phyloP scores from a whole-genome alignment of 2,888 invertebrate species.

The Agriopis leucophaearia region DNA sequence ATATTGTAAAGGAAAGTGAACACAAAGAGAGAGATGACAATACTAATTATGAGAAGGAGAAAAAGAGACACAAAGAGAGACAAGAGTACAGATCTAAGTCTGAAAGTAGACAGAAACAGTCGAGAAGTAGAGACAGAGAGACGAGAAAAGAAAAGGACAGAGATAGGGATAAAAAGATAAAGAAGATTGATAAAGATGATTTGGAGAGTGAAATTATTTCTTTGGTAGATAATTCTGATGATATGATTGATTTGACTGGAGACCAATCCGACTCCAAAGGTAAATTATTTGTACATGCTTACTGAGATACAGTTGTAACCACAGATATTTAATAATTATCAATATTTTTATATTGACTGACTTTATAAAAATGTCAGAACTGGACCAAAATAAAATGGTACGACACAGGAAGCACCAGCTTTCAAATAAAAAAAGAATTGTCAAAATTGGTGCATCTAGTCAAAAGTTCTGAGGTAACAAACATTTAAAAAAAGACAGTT shows the following conservation, averaged over 20 bases:
- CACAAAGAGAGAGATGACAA: slow-evolving; percentile 43
- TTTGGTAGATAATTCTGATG: slow-evolving; percentile 79
- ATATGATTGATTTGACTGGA: slow-evolving; percentile 87
- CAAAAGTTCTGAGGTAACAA: too few species aligned
- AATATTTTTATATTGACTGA: too few species aligned
- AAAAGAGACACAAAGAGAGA: slow-evolving; percentile 64
- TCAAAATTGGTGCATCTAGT: too few species aligned
- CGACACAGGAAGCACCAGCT: too few species aligned
- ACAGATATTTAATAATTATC: too few species aligned
- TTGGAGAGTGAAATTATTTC: slow-evolving; percentile 75
- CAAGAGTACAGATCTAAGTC: slow-evolving; percentile 66
- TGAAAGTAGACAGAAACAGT: slow-evolving; percentile 59
- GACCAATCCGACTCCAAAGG: slow-evolving; percentile 83
- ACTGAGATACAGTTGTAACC: too few species aligned
- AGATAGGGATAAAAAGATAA: slow-evolving; percentile 56
- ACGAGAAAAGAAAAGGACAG: slow-evolving; percentile 56
- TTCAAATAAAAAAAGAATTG: too few species aligned
- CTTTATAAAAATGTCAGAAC: too few species aligned
- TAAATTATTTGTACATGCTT: slow-evolving; percentile 36
- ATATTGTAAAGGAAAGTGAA: slow-evolving; percentile 40
- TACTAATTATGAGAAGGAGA: slow-evolving; percentile 55
- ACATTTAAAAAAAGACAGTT: too few species aligned
- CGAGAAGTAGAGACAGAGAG: slow-evolving; percentile 56
- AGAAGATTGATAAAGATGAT: slow-evolving; percentile 63
- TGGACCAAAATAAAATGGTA: too few species aligned